Percentiles rank a stretch among this genome's conserved stretches.
These are phyloP conservation scores for Zaprionus taronus DNA, from an alignment of 1,140 invertebrate genomes.

Conservation along the genomic window DNA sequence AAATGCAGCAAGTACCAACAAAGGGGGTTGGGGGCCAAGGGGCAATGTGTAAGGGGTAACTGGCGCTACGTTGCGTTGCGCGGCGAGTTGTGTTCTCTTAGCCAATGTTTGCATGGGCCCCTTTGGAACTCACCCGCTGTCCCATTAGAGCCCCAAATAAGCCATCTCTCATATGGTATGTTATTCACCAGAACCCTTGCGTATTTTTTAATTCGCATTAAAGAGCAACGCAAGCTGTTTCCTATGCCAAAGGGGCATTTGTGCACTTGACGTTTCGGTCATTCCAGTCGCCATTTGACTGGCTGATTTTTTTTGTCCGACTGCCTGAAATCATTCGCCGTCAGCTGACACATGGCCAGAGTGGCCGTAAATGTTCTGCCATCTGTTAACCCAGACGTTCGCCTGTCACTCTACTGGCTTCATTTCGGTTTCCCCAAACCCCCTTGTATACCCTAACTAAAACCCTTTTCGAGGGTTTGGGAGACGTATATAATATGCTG, in stretches of 20 bases:
- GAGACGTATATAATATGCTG: background rate
- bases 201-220: conserved; percentile 73
- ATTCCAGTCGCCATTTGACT: conserved; percentile 63
- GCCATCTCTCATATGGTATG: conserved; percentile 48
- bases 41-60: conserved; percentile 2
- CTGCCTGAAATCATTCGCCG: conserved; percentile 46
- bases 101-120: conserved; percentile 55
- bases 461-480: background rate
- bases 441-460: conserved; percentile 27
- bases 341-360: conserved; percentile 64
- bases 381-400: conserved; percentile 71
- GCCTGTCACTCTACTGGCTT: conserved; percentile 55
- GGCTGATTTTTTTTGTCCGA: conserved; percentile 6
- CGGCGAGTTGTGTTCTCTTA: conserved; percentile 29
- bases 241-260: background rate
- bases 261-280: conserved; percentile 75
- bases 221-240: conserved; percentile 41
- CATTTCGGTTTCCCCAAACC: conserved; percentile 65
- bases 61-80: background rate
- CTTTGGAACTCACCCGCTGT: conserved; percentile 10
- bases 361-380: conserved; percentile 79
- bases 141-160: conserved; percentile 49
- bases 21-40: background rate
- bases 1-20: conserved; percentile 50
- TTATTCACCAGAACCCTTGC: conserved; percentile 13